Evolutionary conservation across 2,113 vertebrate genomes (phyloP).

Genomic region (Bucco capensis): DNA sequence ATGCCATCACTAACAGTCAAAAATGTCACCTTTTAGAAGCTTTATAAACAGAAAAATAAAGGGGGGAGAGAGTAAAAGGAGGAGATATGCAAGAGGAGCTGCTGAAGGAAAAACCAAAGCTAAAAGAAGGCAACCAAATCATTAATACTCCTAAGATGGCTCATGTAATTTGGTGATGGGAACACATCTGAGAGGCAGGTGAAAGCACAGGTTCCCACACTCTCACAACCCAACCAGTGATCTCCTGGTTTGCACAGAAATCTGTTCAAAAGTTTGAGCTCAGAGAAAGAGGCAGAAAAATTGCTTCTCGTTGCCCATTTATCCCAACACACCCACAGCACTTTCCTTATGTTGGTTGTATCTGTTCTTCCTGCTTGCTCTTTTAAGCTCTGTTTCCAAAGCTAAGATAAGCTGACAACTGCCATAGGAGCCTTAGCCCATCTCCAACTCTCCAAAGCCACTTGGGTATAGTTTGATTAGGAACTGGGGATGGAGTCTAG

Average conservation of each 20-base stretch:
- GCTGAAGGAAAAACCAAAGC: background rate
- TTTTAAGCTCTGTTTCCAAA: background rate
- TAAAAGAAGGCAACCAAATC: background rate
- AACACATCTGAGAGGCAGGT: background rate
- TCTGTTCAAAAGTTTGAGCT: background rate
- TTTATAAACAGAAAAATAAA: background rate
- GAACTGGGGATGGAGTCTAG: background rate
- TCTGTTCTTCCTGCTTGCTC: background rate
- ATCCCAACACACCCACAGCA: background rate
- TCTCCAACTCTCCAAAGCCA: background rate
- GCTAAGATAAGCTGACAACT: background rate
- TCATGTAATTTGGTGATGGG: background rate
- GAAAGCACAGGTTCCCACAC: background rate
- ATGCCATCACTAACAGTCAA: background rate
- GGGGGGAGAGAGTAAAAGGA: background rate
- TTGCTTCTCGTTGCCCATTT: background rate
- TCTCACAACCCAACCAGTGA: background rate
- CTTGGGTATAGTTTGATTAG: background rate
- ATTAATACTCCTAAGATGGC: background rate
- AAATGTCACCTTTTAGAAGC: background rate
- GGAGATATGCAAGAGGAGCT: background rate
- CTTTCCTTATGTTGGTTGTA: background rate
- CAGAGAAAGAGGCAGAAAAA: background rate
- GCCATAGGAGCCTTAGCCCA: background rate
- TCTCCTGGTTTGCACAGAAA: background rate